Evolutionary conservation across 2,797 vertebrate species (phyloP).

Genomic region (Apogon hyalosoma): DNA sequence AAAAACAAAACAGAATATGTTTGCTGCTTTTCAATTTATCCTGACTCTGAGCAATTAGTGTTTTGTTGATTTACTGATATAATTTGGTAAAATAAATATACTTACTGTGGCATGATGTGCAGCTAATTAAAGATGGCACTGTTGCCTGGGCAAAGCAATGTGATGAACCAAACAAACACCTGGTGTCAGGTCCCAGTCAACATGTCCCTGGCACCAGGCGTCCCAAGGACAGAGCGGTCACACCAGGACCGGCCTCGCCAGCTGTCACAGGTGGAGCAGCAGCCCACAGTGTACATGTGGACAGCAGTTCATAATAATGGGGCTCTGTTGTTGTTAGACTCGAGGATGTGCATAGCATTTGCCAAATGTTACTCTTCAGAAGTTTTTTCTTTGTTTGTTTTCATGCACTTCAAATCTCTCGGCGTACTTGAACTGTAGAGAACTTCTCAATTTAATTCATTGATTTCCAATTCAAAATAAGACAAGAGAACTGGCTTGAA

Average conservation of each 20-base stretch:
- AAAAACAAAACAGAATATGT: neutral
- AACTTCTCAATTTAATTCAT: conserved; percentile 11
- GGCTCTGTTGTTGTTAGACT: conserved; percentile 13
- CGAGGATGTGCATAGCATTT: conserved; percentile 18
- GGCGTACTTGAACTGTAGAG: neutral
- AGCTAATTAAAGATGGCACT: conserved; percentile 58
- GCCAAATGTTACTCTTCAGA: conserved; percentile 6
- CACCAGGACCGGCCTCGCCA: conserved; percentile 35
- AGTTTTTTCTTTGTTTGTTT: conserved; percentile 21
- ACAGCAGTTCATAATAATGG: conserved; percentile 23
- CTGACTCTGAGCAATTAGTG: no score
- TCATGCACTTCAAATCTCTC: neutral
- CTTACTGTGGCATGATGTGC: conserved; percentile 22
- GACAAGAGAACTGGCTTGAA: conserved; percentile 13
- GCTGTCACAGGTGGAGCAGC: conserved; percentile 57
- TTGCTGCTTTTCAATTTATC: neutral
- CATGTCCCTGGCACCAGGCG: conserved; percentile 58
- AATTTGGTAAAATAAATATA: conserved; percentile 30
- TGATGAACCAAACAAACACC: conserved; percentile 58
- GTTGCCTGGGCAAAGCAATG: conserved; percentile 47
- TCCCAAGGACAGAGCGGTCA: conserved; percentile 69
- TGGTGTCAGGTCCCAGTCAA: conserved; percentile 61
- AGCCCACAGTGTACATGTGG: conserved; percentile 31
- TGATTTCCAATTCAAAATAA: conserved; percentile 36
- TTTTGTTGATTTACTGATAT: neutral